Evolutionary conservation across 2,888 invertebrate species (phyloP), one percentile per base, ranked within the genome.

Genomic region (Empis livida): DNA sequence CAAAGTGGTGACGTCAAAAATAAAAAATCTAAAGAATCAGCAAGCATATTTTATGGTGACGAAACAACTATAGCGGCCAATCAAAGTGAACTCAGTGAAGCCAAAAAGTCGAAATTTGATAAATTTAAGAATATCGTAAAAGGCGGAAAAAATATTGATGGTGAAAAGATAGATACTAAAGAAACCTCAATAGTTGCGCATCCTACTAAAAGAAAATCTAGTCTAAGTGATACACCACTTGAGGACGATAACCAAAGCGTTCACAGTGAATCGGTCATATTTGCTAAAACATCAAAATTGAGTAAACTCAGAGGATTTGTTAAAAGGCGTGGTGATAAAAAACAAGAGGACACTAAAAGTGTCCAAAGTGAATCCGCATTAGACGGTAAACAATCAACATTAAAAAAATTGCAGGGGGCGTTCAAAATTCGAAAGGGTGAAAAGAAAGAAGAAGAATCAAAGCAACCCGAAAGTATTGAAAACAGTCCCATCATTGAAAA

Each of bases 11-110:
- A 60, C 20, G 60, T 64, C 16, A 57, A 56, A 16, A 58, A 59
- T 46, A 57, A 58, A 40, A 67, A 66, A 61, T 61, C 67, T 9
- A 62, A 59, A 51, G 67, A 67, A 17, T 53, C 68, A 54, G 67
- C 65, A 3, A 65, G 61, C 41, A 64, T 56, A 16, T 62, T 64
- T 27, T 27, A 27, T 27, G 9, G 23, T 27, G 23, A 8, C 11
- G 16, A 39, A 10, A 39, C 17, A 16, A 39, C n/a, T 14, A 37
- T 13, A 37, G 10, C 3, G 13, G 11, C 2, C 11, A 10, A 39
- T 39, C 5, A 17, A 39, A 11, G 17, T 17, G 13, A 13, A 17
- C 14, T 17, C 20, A 20, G 2, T 11, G 39, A 17, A 39, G 17
- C 23, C 2, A 8, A 27, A 4, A 27, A 27, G 9, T 27, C 23